phyloP scores from a whole-genome alignment of 2,888 invertebrate species.

The Liposcelis brunnea region DNA sequence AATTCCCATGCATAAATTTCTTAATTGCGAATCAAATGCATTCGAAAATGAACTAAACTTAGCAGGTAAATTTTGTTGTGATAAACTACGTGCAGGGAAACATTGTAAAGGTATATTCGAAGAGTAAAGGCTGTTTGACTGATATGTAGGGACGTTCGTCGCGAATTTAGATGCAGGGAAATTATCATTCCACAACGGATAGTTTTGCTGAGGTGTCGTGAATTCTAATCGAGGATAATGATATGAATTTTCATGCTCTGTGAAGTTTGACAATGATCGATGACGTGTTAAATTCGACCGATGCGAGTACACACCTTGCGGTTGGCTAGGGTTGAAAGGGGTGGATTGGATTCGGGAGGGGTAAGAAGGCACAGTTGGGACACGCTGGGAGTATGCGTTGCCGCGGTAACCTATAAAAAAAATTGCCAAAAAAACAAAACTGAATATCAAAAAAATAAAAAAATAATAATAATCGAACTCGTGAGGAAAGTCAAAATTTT shows the following conservation, averaged over 20 bases:
- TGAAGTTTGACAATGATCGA: neutral
- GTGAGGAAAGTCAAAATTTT: no score
- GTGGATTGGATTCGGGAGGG: neutral
- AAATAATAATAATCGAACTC: no score
- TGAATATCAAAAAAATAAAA: neutral
- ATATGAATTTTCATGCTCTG: slow-evolving; percentile 2
- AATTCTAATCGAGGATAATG: neutral
- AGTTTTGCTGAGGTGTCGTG: neutral
- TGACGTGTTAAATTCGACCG: neutral
- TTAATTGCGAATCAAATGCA: neutral
- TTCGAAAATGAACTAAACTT: neutral
- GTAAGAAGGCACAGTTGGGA: slow-evolving; percentile 1
- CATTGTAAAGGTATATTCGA: no score
- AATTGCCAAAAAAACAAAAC: neutral
- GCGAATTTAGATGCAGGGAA: slow-evolving; percentile 1
- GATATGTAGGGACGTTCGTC: neutral
- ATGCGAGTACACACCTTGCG: neutral
- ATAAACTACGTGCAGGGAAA: neutral
- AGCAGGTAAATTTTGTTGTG: neutral
- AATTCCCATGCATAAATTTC: neutral
- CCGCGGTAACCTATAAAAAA: slow-evolving; percentile 2
- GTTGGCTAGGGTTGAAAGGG: no score
- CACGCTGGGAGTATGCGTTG: neutral
- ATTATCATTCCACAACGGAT: slow-evolving; percentile 4
- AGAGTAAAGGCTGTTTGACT: neutral